Base-by-base conservation (phyloP, 2,797 vertebrate genomes). In the Chaetodon trifasciatus region DNA sequence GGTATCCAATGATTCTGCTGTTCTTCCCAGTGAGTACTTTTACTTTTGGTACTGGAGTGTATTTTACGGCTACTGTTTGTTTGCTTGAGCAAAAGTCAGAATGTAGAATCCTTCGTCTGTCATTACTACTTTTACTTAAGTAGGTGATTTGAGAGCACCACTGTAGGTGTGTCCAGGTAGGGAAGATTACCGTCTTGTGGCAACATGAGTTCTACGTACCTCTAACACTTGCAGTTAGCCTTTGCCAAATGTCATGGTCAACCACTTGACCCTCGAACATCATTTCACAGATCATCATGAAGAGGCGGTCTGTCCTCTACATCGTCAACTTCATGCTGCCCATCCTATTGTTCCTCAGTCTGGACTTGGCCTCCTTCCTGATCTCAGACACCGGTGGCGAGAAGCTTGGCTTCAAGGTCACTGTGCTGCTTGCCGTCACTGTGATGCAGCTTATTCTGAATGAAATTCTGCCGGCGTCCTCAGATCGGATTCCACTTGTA, bases 391-490 rank as follows among this genome's bases (percentile, higher is more conserved):
- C 40, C 1, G 88, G 94, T 0, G 93, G 92, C 6, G 96, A 97
- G 80, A 97, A 96, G 78, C 86, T 96, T 70, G 83, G 82, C 69
- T 96, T 96, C 84, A 96, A 97, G 86, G 90, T 97, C 16, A 96
- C 96, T 0, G 86, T 97, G 68, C 91, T 96, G 76, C 92, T 97
- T 0, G 94, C 95, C 15, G 90, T 94, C 62, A 96, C 96, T 3
- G 95, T 97, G 79, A 76, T 97, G 62, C 95, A 96, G 24, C 93
- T 96, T 68, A 95, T 97, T 21, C 95, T 97, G 28, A 95, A 95
- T 49, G 95, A 97, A 44, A 96, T 95, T 57, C 90, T 97, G 46
- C 96, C 96, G 0, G 86, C 94, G 0, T 94, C 95, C 1, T 95
- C 96, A 47, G 88, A 94, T 85, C 76, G 76, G 24, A 91, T 95